A percentile compares a stretch with the other conserved stretches of the same genome.
These are phyloP conservation scores for Schizopygopsis pylzovi DNA, from an alignment of 2,797 vertebrate species.

Conservation along the genomic window DNA sequence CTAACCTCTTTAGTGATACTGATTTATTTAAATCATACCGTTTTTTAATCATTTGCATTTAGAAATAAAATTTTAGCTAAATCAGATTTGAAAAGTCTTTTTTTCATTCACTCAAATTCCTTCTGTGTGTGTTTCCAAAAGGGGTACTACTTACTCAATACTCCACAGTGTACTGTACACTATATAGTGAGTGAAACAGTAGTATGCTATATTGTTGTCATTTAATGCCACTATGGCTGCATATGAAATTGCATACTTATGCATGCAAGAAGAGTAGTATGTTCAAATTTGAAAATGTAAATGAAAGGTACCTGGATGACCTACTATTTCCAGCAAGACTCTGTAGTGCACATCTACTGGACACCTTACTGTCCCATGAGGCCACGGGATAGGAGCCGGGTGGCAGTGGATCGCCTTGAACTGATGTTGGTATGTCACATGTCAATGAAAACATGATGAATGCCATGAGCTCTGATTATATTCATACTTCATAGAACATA, in stretches of 20 bases:
- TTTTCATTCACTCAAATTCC: neutral
- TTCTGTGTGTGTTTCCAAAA: neutral
- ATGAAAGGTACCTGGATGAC: neutral
- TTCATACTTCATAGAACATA: neutral
- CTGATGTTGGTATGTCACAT: too few species aligned
- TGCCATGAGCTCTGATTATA: neutral
- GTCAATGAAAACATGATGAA: neutral
- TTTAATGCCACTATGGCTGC: neutral
- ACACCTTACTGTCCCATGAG: too few species aligned
- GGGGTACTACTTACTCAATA: neutral
- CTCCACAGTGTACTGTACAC: too few species aligned
- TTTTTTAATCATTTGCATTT: constrained; percentile 54
- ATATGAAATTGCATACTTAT: neutral
- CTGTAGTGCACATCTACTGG: too few species aligned
- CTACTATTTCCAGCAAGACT: neutral
- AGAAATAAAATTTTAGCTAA: constrained; percentile 51
- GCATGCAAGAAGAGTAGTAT: too few species aligned
- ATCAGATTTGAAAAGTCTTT: neutral
- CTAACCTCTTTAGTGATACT: constrained; percentile 48
- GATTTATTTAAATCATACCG: constrained; percentile 53
- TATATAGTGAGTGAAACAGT: neutral
- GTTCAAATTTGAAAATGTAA: neutral
- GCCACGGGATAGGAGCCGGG: too few species aligned
- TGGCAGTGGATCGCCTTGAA: too few species aligned
- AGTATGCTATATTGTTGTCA: neutral